Conservation (phyloP, 1,140 invertebrate genomes). For the Babylonia areolata region DNA sequence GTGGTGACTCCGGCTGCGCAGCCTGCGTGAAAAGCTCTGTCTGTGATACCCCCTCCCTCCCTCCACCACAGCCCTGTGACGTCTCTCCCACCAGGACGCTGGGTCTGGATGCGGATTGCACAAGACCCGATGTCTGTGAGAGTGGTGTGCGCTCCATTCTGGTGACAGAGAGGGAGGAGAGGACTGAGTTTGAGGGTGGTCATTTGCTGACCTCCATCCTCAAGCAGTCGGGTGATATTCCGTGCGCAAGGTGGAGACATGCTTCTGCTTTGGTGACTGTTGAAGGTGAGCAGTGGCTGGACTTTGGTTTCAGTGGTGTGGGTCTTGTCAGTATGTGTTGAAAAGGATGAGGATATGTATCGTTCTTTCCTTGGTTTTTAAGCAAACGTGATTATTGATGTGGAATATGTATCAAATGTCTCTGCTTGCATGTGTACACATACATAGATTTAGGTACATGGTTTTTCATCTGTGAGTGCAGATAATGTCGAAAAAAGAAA, state of each 20-base stretch:
- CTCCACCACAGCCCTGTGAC: not conserved
- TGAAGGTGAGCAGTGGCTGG: constrained; percentile 48
- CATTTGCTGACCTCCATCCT: constrained; percentile 44
- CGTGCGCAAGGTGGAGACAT: constrained; percentile 73
- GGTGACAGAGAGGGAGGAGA: constrained; percentile 5
- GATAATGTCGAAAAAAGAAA: too few species aligned
- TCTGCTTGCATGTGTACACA: too few species aligned
- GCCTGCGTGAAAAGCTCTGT: not conserved
- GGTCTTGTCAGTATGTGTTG: not conserved
- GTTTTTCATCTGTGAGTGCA: too few species aligned
- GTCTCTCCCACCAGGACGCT: not conserved
- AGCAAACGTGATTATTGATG: too few species aligned
- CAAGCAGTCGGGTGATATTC: constrained; percentile 54
- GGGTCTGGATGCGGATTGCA: not conserved
- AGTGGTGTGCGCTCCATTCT: not conserved
- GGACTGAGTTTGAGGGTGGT: constrained; percentile 24
- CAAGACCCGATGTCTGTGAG: not conserved
- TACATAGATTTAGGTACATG: too few species aligned
- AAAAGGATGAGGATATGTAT: not conserved
- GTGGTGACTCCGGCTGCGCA: not conserved
- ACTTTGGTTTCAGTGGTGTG: not conserved
- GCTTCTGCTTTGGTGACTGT: constrained; percentile 58
- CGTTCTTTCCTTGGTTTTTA: too few species aligned
- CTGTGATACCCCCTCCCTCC: not conserved
- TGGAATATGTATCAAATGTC: too few species aligned